Evolutionary conservation across 2,113 vertebrate species (phyloP).

Genomic region (Galbula dea): DNA sequence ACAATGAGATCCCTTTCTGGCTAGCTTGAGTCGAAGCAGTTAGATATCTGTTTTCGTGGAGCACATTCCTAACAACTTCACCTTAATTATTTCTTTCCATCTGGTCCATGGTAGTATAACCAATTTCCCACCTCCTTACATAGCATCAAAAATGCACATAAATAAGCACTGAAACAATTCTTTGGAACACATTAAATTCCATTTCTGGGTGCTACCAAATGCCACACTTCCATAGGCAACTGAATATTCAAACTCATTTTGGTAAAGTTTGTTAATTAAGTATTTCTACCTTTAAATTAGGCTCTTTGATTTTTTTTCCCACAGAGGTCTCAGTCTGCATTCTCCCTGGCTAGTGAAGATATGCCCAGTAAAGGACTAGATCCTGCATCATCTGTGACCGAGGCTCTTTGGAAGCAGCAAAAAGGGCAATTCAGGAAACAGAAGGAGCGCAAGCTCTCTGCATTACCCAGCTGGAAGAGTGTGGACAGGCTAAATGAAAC

Average conservation of each 20-base stretch:
- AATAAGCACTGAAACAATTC: not conserved
- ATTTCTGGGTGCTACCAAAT: not conserved
- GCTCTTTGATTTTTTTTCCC: conserved; percentile 11
- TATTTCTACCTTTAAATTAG: not conserved
- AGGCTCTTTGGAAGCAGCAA: conserved; percentile 32
- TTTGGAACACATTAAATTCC: not conserved
- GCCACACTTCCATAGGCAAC: not conserved
- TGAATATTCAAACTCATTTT: not conserved
- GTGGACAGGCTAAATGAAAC: conserved; percentile 85
- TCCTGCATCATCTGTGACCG: conserved; percentile 8
- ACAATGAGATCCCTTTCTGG: not conserved
- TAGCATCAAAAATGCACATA: not conserved
- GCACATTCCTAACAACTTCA: not conserved
- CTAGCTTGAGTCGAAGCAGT: not conserved
- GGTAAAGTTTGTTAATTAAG: not conserved
- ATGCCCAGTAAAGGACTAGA: conserved; percentile 69
- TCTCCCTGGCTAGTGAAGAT: conserved; percentile 82
- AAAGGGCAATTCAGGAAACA: conserved; percentile 72
- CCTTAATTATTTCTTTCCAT: conserved; percentile 8
- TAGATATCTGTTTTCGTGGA: not conserved
- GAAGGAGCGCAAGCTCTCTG: conserved; percentile 73
- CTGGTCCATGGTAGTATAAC: not conserved
- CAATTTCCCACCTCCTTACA: not conserved
- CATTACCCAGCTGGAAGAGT: conserved; percentile 85
- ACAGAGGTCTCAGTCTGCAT: conserved; percentile 85